These are phyloP conservation scores for Chionodraco myersi DNA, from an alignment of 2,113 vertebrate genomes.

Conservation along the genomic window DNA sequence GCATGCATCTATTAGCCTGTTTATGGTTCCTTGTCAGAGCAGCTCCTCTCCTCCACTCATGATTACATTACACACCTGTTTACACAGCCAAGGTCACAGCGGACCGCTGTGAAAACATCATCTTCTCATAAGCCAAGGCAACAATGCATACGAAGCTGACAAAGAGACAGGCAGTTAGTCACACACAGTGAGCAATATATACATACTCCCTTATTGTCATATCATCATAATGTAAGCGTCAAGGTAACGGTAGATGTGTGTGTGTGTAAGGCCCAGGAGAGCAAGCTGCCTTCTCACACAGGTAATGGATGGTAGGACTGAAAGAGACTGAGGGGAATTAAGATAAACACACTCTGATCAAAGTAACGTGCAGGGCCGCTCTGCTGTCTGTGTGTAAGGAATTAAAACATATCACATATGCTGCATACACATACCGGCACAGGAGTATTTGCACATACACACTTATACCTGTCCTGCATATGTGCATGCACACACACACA, in stretches of 20 bases:
- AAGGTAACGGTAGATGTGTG: constrained; percentile 56
- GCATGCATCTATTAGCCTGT: constrained; percentile 65
- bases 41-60: constrained; percentile 54
- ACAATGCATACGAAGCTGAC: constrained; percentile 64
- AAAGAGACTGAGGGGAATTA: constrained; percentile 80
- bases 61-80: constrained; percentile 71
- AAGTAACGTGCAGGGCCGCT: constrained; percentile 58
- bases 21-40: constrained; percentile 65
- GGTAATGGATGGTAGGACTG: constrained; percentile 72
- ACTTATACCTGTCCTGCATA: constrained; percentile 12
- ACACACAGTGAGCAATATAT: constrained; percentile 59
- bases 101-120: constrained; percentile 64
- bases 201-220: constrained; percentile 47
- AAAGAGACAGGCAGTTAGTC: constrained; percentile 71
- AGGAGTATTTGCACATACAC: constrained; percentile 9
- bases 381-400: constrained; percentile 72
- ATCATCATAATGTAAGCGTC: constrained; percentile 69
- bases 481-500: constrained; percentile 16
- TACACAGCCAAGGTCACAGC: constrained; percentile 72
- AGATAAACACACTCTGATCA: constrained; percentile 81
- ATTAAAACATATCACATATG: constrained; percentile 78
- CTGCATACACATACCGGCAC: constrained; percentile 41
- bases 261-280: constrained; percentile 48
- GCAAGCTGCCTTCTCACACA: constrained; percentile 65
- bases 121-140: constrained; percentile 56